These are phyloP conservation scores for Holocentrus rufus DNA, from an alignment of 2,797 vertebrate genomes.

Conservation along the genomic window DNA sequence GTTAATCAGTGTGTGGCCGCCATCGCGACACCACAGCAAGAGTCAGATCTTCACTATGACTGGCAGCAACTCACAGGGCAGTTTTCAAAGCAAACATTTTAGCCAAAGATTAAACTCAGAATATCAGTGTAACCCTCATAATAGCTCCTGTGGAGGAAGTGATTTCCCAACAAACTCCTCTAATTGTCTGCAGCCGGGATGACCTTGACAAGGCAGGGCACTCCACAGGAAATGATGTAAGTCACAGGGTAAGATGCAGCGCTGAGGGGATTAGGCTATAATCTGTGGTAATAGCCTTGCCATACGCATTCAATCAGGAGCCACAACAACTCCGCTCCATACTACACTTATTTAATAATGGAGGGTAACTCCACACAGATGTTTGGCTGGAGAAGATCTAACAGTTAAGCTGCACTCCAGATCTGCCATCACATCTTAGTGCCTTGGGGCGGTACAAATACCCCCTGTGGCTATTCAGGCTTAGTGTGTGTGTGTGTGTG, in stretches of 20 bases:
- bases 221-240: constrained; percentile 72
- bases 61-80: background rate
- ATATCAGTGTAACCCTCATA: constrained; percentile 1
- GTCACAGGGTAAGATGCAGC: constrained; percentile 41
- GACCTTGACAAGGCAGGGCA: constrained; percentile 63
- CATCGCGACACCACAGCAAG: background rate
- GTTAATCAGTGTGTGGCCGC: constrained; percentile 5
- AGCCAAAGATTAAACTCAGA: constrained; percentile 8
- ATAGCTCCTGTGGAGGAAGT: constrained; percentile 7
- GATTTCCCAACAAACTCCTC: constrained; percentile 7
- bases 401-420: background rate
- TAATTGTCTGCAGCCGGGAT: constrained; percentile 21
- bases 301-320: constrained; percentile 65
- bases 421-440: background rate
- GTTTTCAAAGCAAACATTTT: constrained; percentile 9
- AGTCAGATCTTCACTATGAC: background rate
- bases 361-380: constrained; percentile 29
- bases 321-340: constrained; percentile 47
- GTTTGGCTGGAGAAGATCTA: constrained; percentile 21
- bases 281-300: constrained; percentile 69
- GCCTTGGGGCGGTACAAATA: background rate
- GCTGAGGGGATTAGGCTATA: constrained; percentile 72
- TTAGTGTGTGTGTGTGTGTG: constrained; percentile 9
- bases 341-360: constrained; percentile 64
- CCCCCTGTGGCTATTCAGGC: background rate